Percentiles rank a stretch among this genome's conserved stretches.
Conservation (phyloP, 2,888 invertebrate species). For the Chydorus sphaericus region DNA sequence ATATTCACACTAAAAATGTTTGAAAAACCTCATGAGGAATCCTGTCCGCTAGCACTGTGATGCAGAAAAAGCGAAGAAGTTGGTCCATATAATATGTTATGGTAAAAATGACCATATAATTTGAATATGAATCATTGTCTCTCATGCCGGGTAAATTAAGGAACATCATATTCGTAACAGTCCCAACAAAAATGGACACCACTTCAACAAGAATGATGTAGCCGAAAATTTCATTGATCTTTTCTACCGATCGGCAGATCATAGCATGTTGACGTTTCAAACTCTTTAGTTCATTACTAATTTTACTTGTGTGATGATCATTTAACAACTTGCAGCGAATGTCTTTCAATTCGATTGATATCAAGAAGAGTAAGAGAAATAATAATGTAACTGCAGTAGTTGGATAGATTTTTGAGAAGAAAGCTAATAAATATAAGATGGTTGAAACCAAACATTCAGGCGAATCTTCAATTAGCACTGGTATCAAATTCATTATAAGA, state of each 20-base stretch:
- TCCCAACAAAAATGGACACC: background rate
- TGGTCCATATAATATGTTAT: too few relatives aligned
- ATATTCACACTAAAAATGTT: too few relatives aligned
- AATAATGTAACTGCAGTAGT: background rate
- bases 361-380: background rate
- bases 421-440: background rate
- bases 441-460: too few relatives aligned
- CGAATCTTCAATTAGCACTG: too few relatives aligned
- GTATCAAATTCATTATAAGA: too few relatives aligned
- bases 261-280: background rate
- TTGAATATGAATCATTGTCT: too few relatives aligned
- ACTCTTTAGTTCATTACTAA: background rate
- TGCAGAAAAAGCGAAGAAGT: too few relatives aligned
- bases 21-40: too few relatives aligned
- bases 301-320: background rate
- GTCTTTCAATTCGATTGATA: background rate
- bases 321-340: background rate
- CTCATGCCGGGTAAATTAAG: background rate
- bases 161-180: background rate
- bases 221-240: background rate
- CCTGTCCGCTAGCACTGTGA: too few relatives aligned
- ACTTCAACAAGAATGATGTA: background rate
- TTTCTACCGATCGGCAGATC: background rate
- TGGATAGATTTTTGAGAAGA: background rate
- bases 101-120: too few relatives aligned